A percentile compares a stretch with the other conserved stretches of the same genome.
Evolutionary conservation across 1,140 invertebrate species (phyloP).

Genomic region (Musca domestica): DNA sequence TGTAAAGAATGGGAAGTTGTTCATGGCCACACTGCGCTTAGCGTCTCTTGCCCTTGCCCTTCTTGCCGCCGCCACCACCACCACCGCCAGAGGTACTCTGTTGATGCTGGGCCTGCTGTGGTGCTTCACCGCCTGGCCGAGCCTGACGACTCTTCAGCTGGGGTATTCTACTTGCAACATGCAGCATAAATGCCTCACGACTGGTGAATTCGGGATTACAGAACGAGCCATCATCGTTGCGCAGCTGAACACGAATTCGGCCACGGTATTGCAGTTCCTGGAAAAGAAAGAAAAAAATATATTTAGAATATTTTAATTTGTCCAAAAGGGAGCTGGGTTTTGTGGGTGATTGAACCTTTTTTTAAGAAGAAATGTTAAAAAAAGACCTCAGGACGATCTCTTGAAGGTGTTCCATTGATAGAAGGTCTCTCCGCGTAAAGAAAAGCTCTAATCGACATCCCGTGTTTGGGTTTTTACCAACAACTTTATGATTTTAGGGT

Average conservation of each 20-base stretch:
- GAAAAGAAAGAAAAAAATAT: background rate
- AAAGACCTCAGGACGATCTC: no score
- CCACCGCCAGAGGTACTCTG: slow-evolving; percentile 32
- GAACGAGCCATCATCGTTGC: slow-evolving; percentile 84
- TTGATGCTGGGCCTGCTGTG: slow-evolving; percentile 34
- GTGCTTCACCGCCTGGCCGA: slow-evolving; percentile 33
- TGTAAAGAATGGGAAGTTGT: background rate
- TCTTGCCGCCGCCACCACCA: slow-evolving; percentile 9
- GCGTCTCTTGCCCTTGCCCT: slow-evolving; percentile 48
- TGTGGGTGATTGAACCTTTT: no score
- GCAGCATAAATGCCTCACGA: slow-evolving; percentile 73
- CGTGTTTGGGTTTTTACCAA: no score
- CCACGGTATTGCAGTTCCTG: slow-evolving; percentile 78
- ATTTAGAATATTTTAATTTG: no score
- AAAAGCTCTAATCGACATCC: no score
- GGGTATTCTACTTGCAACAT: slow-evolving; percentile 83
- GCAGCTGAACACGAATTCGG: slow-evolving; percentile 87
- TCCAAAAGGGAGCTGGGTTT: no score
- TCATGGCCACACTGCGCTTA: slow-evolving; percentile 31
- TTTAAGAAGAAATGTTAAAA: no score
- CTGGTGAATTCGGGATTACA: slow-evolving; percentile 72
- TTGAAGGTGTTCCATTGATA: no score
- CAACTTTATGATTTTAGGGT: no score
- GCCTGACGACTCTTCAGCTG: slow-evolving; percentile 79
- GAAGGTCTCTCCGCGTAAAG: no score